Conservation (phyloP, 2,797 vertebrate species). For the Oreortyx pictus region DNA sequence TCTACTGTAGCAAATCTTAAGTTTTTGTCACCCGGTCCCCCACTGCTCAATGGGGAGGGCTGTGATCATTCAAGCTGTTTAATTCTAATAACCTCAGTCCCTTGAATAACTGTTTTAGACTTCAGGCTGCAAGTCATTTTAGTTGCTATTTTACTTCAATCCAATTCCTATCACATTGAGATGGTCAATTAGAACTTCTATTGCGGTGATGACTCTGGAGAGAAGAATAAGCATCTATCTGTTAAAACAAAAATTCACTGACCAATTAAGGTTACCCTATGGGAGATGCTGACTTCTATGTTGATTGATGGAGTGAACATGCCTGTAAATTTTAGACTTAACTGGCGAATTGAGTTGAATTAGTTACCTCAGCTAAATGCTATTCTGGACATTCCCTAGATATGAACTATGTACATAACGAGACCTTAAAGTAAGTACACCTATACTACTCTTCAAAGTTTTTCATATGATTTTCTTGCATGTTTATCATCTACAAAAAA, state of each 20-base stretch:
- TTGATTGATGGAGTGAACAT: not conserved
- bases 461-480: not conserved
- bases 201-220: not conserved
- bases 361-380: constrained; percentile 9
- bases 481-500: not conserved
- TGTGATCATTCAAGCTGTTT: not conserved
- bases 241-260: not conserved
- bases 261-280: not conserved
- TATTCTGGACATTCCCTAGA: not conserved
- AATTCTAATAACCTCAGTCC: not conserved
- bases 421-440: constrained; percentile 21
- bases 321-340: not conserved
- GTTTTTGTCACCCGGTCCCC: not conserved
- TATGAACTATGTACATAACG: not conserved
- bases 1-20: not conserved
- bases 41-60: not conserved
- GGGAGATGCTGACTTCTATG: not conserved
- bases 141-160: constrained; percentile 3
- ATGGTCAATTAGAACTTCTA: not conserved
- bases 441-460: not conserved
- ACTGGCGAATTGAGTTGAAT: constrained; percentile 2
- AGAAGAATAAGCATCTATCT: not conserved
- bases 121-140: not conserved
- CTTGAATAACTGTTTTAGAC: not conserved
- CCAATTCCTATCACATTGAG: not conserved